These are phyloP conservation scores for Plebejus melissa DNA, from an alignment of 2,888 invertebrate genomes.

Conservation along the genomic window DNA sequence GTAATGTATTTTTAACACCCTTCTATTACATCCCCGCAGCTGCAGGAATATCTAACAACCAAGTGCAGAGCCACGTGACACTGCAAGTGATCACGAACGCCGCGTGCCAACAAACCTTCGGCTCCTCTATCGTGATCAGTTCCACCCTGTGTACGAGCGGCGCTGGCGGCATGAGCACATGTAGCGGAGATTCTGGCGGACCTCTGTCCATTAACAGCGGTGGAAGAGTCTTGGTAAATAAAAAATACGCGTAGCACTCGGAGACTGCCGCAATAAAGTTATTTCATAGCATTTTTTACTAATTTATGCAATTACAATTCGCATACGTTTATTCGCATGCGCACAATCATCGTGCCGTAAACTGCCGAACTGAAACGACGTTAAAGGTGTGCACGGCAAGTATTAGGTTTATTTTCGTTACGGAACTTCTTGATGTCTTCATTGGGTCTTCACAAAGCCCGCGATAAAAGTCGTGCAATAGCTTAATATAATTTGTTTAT, in stretches of 20 bases:
- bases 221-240: slow-evolving; percentile 29
- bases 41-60: slow-evolving; percentile 15
- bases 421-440: too few relatives aligned
- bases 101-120: slow-evolving; percentile 31
- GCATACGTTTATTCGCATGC: too few relatives aligned
- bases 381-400: too few relatives aligned
- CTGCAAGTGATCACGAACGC: slow-evolving; percentile 47
- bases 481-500: too few relatives aligned
- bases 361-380: too few relatives aligned
- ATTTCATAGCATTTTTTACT: too few relatives aligned
- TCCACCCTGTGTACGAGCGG: slow-evolving; percentile 40
- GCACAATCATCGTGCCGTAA: too few relatives aligned
- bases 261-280: too few relatives aligned
- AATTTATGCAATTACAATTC: too few relatives aligned
- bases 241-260: not conserved
- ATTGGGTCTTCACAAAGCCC: too few relatives aligned
- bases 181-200: slow-evolving; percentile 42
- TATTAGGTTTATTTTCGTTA: too few relatives aligned
- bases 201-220: slow-evolving; percentile 35
- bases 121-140: slow-evolving; percentile 18
- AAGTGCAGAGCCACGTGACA: slow-evolving; percentile 36
- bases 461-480: too few relatives aligned
- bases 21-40: not conserved
- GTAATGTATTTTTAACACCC: not conserved
- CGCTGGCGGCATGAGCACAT: slow-evolving; percentile 36